Conservation (phyloP, 2,113 vertebrate species). For the Thymallus thymallus region DNA sequence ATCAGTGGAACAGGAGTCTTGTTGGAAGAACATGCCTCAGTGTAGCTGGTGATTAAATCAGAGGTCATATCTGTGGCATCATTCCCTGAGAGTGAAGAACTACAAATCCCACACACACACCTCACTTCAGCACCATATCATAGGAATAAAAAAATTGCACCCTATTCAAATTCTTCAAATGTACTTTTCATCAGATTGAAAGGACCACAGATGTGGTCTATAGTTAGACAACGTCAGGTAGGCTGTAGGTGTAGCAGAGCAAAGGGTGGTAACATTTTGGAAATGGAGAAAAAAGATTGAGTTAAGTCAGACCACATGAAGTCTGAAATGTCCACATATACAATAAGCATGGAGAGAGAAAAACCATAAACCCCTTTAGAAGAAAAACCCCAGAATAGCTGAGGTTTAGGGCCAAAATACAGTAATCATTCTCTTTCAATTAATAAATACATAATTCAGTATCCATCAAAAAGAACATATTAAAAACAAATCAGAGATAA, state of each 20-base stretch:
- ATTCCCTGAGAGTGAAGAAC: slow-evolving; percentile 76
- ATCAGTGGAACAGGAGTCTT: slow-evolving; percentile 32
- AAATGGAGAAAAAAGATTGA: slow-evolving; percentile 25
- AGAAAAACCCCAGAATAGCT: slow-evolving; percentile 33
- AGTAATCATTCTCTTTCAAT: slow-evolving; percentile 70
- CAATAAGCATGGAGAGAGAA: slow-evolving; percentile 39
- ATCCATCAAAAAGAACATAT: slow-evolving; percentile 65
- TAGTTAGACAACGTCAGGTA: no score
- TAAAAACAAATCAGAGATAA: slow-evolving; percentile 32
- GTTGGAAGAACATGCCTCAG: slow-evolving; percentile 25
- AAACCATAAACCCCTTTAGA: neutral
- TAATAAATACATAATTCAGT: slow-evolving; percentile 80
- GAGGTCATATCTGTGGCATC: slow-evolving; percentile 68
- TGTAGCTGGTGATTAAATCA: slow-evolving; percentile 68
- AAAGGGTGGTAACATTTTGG: no score
- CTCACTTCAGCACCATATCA: slow-evolving; percentile 40
- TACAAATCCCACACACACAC: slow-evolving; percentile 49
- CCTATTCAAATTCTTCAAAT: slow-evolving; percentile 35
- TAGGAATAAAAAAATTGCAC: slow-evolving; percentile 23
- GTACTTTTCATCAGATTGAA: slow-evolving; percentile 34
- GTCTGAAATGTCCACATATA: slow-evolving; percentile 64
- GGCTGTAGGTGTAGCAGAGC: neutral
- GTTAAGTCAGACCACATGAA: slow-evolving; percentile 37
- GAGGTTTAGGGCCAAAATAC: slow-evolving; percentile 57
- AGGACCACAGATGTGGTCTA: slow-evolving; percentile 45